These are phyloP conservation scores for Heteronetta atricapilla DNA, from an alignment of 2,113 vertebrate species.

Conservation along the genomic window DNA sequence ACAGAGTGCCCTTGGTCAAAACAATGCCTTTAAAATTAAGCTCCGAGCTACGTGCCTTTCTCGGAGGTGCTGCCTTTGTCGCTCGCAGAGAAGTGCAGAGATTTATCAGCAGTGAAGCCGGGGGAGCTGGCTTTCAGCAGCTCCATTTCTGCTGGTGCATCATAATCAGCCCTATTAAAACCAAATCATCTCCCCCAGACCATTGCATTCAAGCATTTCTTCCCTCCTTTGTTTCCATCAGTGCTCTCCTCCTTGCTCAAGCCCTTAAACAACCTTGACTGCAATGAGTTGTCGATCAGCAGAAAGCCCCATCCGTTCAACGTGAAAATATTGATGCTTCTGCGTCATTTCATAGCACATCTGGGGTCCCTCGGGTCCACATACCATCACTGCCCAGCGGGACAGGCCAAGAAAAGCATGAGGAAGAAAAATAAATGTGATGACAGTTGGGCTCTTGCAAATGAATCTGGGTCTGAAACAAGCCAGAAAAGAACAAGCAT, in stretches of 20 bases:
- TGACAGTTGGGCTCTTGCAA: conserved; percentile 36
- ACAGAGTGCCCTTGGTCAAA: neutral
- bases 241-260: neutral
- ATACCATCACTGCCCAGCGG: conserved; percentile 13
- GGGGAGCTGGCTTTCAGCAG: neutral
- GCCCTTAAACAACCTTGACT: conserved; percentile 20
- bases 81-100: neutral
- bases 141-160: neutral
- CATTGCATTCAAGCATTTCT: neutral
- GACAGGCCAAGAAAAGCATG: neutral
- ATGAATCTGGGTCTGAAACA: conserved; percentile 19
- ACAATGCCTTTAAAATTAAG: neutral
- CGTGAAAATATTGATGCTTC: neutral
- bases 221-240: neutral
- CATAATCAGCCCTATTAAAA: neutral
- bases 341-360: neutral
- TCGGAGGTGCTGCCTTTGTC: neutral
- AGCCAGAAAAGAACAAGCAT: conserved; percentile 6
- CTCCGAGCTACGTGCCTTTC: neutral
- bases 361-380: neutral
- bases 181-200: neutral
- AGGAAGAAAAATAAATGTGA: conserved; percentile 53
- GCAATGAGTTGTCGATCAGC: fast-evolving
- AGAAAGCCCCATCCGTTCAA: neutral
- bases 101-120: neutral